Evolutionary conservation across 2,113 vertebrate genomes (phyloP), one percentile per base, ranked within the genome.

Genomic region (Bubo bubo): DNA sequence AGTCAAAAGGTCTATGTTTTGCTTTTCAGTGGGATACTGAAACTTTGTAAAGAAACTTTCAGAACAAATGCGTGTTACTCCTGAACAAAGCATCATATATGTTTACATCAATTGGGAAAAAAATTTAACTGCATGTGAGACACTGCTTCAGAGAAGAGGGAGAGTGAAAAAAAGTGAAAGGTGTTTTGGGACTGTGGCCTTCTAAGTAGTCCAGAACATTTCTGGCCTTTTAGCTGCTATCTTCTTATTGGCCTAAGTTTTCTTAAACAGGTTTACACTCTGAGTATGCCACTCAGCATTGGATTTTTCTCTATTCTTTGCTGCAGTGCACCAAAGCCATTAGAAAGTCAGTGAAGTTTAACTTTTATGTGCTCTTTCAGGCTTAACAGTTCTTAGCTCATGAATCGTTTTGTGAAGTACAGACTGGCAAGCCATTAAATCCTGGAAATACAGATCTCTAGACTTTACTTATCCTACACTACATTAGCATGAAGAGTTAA

Each of bases 281-380:
- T 0, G 1, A 47, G 16, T 60, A 27, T 50, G 13, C 19, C 22
- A 17, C 41, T 90, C n/a, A 47, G 28, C 39, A 39, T 0, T 80
- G 43, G 15, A 53, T 67, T 91, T 91, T 74, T 47, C 32, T 59
- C 30, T 84, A 2, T 12, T 73, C 49, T 49, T 37, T 32, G 10
- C 84, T 86, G 28, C 32, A 49, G 14, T 49, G 15, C 35, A 88
- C 22, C 70, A 79, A 35, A 68, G 26, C 47, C 43, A 47, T 83
- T 75, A 59, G 39, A 43, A 91, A 91, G 23, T 75, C 28, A 32
- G 27, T 27, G 28, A 68, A 92, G 43, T 66, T 92, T 43, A 47
- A 49, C 50, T 88, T 74, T 24, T 41, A 23, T 82, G 12, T 92
- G 26, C 56, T 35, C 11, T 84, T 66, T 34, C 39, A 67, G 56